Base-by-base conservation (phyloP, 1,140 invertebrate genomes). In the Daktulosphaira vitifoliae region DNA sequence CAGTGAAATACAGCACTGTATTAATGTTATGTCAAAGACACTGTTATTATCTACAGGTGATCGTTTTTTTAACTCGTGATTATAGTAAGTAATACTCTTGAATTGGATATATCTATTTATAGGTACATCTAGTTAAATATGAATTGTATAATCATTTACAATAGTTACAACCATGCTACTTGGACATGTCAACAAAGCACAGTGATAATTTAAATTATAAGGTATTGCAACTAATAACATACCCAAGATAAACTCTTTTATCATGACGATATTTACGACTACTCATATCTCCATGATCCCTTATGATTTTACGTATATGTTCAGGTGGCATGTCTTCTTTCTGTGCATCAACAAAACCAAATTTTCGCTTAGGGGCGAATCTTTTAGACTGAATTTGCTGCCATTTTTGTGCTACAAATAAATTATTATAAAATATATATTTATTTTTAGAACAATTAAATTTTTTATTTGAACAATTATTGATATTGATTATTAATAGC, bases 261-360 rank as follows among this genome's bases (percentile, higher is more conserved):
- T 99, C 97, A 76, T 99, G 96, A 68, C 96, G 81, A 76, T 96
- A 99, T 78, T 99, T 99, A 26, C 95, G 80, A 72, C 92, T 97
- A 33, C 93, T 98, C 96, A 99, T 99, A 74, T 99, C 97, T 33
- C 97, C 97, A 79, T 99, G 97, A 79, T 99, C 97, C 53, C 95
- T 82, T 53, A 99, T 98, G 71, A 99, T 98, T 79, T 99, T 99
- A 29, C 97, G 80, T 54, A 99, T 93, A 77, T 98, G 96, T 74
- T 99, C 96, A 0, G 96, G 93, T 23, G 97, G 97, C 95, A 99
- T 98, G 68, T 99, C 95, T 76, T 98, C 96, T 76, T 99, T 99
- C 73, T 98, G 96, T 0, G 94, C 91, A 79, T 99, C 96, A 2
- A 98, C 89, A 79, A 98, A 98, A 3, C 96, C 97, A 78, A 98